Evolutionary conservation across 1,140 invertebrate genomes (phyloP).

Genomic region (Heliconius himera): DNA sequence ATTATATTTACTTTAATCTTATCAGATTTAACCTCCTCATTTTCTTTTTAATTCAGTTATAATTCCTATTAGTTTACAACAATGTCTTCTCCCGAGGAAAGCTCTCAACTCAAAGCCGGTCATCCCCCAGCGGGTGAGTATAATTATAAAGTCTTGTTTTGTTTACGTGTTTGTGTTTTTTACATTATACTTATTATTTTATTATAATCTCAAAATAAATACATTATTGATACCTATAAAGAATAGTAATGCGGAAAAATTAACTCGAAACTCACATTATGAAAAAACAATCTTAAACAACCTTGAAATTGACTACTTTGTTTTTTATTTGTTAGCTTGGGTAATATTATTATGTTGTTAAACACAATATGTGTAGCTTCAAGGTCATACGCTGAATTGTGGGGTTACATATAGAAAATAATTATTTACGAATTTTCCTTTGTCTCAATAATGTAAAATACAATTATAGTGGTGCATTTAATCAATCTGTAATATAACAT

Average conservation of each 20-base stretch:
- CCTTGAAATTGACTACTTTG: conserved; percentile 28
- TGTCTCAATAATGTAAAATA: neutral
- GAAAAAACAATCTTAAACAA: conserved; percentile 15
- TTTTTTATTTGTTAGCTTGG: conserved; percentile 24
- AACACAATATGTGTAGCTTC: conserved; percentile 57
- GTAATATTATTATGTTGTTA: conserved; percentile 51
- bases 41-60: conserved; percentile 40
- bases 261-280: neutral
- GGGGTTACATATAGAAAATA: neutral
- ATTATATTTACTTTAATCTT: conserved; percentile 57
- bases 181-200: neutral
- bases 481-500: neutral
- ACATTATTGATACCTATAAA: neutral
- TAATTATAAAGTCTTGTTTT: conserved; percentile 40
- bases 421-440: neutral
- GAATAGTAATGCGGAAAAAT: neutral
- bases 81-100: conserved; percentile 83
- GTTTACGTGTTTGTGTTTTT: conserved; percentile 32
- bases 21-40: conserved; percentile 51
- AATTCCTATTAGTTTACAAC: conserved; percentile 36
- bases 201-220: neutral
- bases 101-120: conserved; percentile 87
- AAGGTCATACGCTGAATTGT: conserved; percentile 49
- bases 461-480: neutral
- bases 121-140: conserved; percentile 92